Evolutionary conservation across 2,797 vertebrate genomes (phyloP).

Genomic region (Rachycentron canadum): DNA sequence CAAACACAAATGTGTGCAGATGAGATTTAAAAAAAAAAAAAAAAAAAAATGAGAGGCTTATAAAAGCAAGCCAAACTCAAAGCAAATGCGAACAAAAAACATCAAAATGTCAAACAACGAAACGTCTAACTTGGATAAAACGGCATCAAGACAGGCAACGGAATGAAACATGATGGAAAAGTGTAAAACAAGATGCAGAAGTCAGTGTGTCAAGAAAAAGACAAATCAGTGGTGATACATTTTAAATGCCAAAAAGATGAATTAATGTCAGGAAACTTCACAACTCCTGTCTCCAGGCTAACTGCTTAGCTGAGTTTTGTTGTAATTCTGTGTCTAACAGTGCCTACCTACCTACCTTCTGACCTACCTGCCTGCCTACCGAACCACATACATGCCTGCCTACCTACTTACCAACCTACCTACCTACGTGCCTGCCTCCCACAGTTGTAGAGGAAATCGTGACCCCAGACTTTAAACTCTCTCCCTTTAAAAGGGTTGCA

Average conservation of each 20-base stretch:
- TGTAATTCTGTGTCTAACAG: no score
- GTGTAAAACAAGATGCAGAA: not conserved
- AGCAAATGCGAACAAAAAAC: conserved; percentile 31
- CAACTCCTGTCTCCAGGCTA: no score
- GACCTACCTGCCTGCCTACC: no score
- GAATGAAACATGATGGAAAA: not conserved
- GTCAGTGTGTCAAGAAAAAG: not conserved
- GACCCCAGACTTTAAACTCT: no score
- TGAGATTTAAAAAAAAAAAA: conserved; percentile 27
- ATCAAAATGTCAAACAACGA: not conserved
- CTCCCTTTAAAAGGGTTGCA: no score
- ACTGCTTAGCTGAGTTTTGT: no score
- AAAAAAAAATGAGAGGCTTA: conserved; percentile 15
- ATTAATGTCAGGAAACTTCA: not conserved
- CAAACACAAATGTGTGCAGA: conserved; percentile 23
- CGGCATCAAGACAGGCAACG: not conserved
- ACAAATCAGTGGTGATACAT: not conserved
- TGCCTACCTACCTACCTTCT: no score
- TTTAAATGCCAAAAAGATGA: conserved; percentile 13
- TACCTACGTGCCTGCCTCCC: no score
- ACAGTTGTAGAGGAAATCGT: no score
- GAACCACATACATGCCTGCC: no score
- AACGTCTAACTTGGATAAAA: not conserved
- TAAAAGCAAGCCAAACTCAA: conserved; percentile 6
- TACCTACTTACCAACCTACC: no score